Evolutionary conservation across 2,797 vertebrate genomes (phyloP).

Genomic region (Anguilla pacifica): DNA sequence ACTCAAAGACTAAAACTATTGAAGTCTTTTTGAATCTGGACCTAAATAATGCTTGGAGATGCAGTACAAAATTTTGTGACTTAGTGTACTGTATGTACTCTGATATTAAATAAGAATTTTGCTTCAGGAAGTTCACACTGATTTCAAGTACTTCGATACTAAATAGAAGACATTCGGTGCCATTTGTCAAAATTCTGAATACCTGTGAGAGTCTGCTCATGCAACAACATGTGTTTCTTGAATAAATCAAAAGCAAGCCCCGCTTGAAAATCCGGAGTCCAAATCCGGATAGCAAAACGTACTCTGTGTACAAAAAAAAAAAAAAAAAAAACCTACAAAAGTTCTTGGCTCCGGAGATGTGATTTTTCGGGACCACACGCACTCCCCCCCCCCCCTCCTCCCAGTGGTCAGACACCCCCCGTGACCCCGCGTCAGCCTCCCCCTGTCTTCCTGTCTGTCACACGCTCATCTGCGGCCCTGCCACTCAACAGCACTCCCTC

Average conservation of each 20-base stretch:
- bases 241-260: background rate
- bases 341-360: background rate
- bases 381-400: background rate
- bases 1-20: background rate
- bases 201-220: background rate
- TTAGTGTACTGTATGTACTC: background rate
- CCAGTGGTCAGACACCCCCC: background rate
- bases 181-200: background rate
- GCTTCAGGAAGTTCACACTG: background rate
- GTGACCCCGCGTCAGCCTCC: background rate
- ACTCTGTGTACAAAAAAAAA: background rate
- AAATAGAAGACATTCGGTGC: background rate
- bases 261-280: background rate
- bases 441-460: background rate
- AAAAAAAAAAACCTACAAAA: background rate
- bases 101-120: background rate
- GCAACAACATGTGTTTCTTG: background rate
- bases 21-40: background rate
- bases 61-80: background rate
- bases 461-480: background rate
- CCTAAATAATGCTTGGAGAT: background rate
- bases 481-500: background rate
- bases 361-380: background rate
- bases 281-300: background rate
- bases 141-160: background rate